Evolutionary conservation across 2,113 vertebrate species (phyloP).

Genomic region (Tauraco erythrolophus): DNA sequence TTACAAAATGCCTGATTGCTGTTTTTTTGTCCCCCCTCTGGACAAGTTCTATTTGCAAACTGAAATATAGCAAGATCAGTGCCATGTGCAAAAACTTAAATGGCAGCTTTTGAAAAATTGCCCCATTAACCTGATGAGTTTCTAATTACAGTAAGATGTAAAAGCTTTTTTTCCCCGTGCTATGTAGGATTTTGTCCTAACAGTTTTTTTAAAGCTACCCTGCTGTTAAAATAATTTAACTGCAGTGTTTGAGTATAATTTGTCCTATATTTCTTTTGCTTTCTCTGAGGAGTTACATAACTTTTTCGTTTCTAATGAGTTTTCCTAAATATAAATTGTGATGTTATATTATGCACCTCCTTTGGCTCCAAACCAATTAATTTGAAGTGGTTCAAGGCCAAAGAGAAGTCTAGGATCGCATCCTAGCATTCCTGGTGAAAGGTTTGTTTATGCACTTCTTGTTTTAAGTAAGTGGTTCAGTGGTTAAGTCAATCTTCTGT

Average conservation of each 20-base stretch:
- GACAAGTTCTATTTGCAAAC: neutral
- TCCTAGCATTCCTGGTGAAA: neutral
- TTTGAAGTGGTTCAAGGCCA: slow-evolving; percentile 69
- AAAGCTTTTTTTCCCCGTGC: neutral
- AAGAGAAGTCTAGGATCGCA: slow-evolving; percentile 10
- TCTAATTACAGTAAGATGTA: slow-evolving; percentile 50
- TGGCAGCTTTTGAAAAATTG: slow-evolving; percentile 32
- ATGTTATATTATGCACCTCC: slow-evolving; percentile 34
- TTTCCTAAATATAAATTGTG: slow-evolving; percentile 71
- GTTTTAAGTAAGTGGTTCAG: neutral
- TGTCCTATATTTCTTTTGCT: slow-evolving; percentile 61
- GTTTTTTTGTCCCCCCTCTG: no score
- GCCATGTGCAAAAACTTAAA: neutral
- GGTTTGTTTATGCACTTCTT: neutral
- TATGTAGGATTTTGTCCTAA: slow-evolving; percentile 44
- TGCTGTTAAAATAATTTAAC: slow-evolving; percentile 65
- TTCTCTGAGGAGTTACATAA: slow-evolving; percentile 69
- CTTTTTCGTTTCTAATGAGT: slow-evolving; percentile 64
- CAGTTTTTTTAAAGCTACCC: slow-evolving; percentile 33
- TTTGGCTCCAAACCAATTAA: slow-evolving; percentile 60
- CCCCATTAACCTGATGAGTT: slow-evolving; percentile 52
- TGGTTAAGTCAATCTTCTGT: neutral
- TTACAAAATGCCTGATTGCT: neutral
- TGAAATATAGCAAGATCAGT: slow-evolving; percentile 9
- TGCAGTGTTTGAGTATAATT: slow-evolving; percentile 39